phyloP scores from a whole-genome alignment of 2,113 vertebrate species.

The Bombycilla garrulus region DNA sequence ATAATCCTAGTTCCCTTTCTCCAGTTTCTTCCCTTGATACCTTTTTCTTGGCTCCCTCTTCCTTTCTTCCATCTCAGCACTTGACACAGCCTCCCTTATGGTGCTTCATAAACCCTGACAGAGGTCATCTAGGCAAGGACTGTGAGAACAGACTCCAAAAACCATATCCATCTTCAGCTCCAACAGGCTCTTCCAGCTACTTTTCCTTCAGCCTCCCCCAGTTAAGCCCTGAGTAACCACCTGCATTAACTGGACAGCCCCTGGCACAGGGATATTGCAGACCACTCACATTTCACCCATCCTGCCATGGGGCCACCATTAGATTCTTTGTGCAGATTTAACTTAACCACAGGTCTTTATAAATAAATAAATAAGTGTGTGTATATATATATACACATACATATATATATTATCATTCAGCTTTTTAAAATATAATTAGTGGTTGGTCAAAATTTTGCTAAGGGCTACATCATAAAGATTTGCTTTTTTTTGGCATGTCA shows the following conservation, averaged over 20 bases:
- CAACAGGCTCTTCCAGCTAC: background rate
- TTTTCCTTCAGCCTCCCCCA: background rate
- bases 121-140: background rate
- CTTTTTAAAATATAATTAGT: constrained; percentile 31
- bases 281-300: background rate
- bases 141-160: background rate
- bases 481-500: background rate
- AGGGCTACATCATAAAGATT: background rate
- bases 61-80: background rate
- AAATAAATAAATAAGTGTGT: too few relatives aligned
- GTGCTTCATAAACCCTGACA: background rate
- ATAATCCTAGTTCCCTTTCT: background rate
- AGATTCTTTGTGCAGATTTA: background rate
- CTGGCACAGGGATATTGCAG: background rate
- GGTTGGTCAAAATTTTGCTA: background rate
- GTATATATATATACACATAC: too few relatives aligned
- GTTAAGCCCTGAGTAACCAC: background rate
- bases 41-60: background rate
- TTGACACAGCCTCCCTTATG: background rate
- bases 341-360: background rate
- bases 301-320: background rate
- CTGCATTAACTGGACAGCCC: background rate
- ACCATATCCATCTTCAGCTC: background rate
- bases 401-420: background rate
- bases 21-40: background rate